Evolutionary conservation across 2,797 vertebrate species (phyloP), one percentile per base, ranked within the genome.

Genomic region (Lagorchestes hirsutus): DNA sequence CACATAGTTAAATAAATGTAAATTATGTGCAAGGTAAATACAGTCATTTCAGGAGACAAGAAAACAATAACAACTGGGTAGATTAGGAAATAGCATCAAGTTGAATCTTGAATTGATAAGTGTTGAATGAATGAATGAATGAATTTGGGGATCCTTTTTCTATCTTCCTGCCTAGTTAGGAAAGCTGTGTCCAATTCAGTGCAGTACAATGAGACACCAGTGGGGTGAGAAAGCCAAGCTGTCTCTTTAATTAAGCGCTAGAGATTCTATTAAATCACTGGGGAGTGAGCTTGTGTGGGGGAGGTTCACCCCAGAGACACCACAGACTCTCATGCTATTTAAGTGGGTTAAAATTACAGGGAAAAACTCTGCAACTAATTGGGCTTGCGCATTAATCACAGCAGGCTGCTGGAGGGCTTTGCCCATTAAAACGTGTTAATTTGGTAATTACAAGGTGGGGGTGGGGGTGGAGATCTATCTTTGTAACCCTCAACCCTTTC

Each of bases 371-470:
- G 95, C 92, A 55, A 98, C 98, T 98, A 98, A 98, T 98, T 97
- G 98, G 97, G 97, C 98, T 97, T 50, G 93, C 91, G 95, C 98
- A 97, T 98, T 98, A 98, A 98, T 98, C 98, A 98, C 98, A 93
- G 98, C 96, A 82, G 96, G 97, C 98, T 97, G 98, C 97, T 96
- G 57, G 97, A 98, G 98, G 95, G 97, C 98, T 98, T 98, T 95
- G 98, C 97, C 98, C 96, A 97, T 97, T 96, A 97, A 98, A 98
- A 98, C 97, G 98, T 98, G 98, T 98, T 98, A 98, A 98, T 98
- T 98, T 98, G 98, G 98, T 98, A 98, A 98, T 98, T 98, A 98
- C 98, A 90, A 98, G 94, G 97, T 95, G 96, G 58, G 90, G 34
- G 92, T 34, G 95, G 95, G 95, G 93, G 97, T 40, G 98, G 96